Evolutionary conservation across 2,797 vertebrate genomes (phyloP), one percentile per base, ranked within the genome.

Genomic region (Acanthornis magna): DNA sequence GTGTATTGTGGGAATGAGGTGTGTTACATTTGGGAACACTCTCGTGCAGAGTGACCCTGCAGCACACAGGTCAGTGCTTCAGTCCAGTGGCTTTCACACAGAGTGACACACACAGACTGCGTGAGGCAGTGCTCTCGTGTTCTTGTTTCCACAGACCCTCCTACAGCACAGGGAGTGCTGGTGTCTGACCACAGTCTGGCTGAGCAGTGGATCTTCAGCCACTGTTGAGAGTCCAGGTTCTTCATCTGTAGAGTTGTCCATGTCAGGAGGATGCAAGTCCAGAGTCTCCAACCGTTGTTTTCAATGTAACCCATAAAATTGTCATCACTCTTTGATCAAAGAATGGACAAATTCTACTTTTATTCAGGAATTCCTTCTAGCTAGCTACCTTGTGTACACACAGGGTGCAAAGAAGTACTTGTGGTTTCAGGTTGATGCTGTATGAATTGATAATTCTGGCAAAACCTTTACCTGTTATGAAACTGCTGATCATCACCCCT

Each of bases 21-120:
- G 26, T 17, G 5, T 27, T 26, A 1, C 13, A 2, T 54, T 65
- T 4, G 9, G 36, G 48, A 57, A 13, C 29, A 2, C 0, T 2
- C 4, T 80, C 12, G 43, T 50, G 3, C 51, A 9, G 67, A n/a
- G 27, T 3, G 6, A 17, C 67, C 63, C 40, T 29, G 19, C 57
- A 29, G 57, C 45, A 17, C 19, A 3, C 18, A 29, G 61, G 26
- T 63, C 50, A 23, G 30, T 15, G 3, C 58, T 62, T 53, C 27
- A 7, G 51, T 16, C 3, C 12, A 26, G 43, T 23, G 77, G n/a
- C 51, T 82, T 61, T 65, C 30, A 7, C 26, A 2, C 0, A 20
- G 47, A 51, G 30, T 45, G 62, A 54, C 21, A 21, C 32, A 16
- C 12, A 34, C 45, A 70, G 51, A 3, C 26, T 68, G 51, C 19